Percentiles rank a stretch among this genome's conserved stretches.
These are phyloP conservation scores for Limnothrissa miodon DNA, from an alignment of 2,113 vertebrate species.

Conservation along the genomic window DNA sequence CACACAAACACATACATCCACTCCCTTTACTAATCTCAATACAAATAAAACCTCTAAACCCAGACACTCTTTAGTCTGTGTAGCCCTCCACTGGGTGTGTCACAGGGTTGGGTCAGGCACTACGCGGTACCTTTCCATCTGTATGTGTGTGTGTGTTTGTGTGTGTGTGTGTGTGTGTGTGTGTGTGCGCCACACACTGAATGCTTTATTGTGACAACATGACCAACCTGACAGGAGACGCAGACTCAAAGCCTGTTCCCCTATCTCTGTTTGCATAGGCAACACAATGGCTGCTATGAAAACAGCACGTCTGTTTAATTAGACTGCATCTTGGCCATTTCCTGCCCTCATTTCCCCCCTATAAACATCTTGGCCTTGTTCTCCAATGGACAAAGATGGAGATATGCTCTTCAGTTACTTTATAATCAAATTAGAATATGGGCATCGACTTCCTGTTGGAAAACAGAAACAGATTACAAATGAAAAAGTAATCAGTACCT, in stretches of 20 bases:
- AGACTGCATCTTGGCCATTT: background rate
- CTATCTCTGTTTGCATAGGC: background rate
- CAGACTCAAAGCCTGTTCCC: background rate
- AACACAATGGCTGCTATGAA: conserved; percentile 10
- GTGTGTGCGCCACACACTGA: background rate
- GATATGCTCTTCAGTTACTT: background rate
- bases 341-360: background rate
- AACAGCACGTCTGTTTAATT: background rate
- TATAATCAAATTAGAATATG: background rate
- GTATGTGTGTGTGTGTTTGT: background rate
- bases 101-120: background rate
- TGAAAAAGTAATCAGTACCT: conserved; percentile 74
- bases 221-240: background rate
- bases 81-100: background rate
- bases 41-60: background rate
- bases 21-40: background rate
- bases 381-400: conserved; percentile 1
- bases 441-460: background rate
- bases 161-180: background rate
- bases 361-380: conserved; percentile 1
- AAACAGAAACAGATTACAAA: background rate
- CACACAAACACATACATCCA: background rate
- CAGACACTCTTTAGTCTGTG: background rate
- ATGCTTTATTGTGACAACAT: conserved; percentile 1
- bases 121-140: background rate